Percentiles rank a stretch among this genome's conserved stretches.
These are phyloP conservation scores for Anguilla japonica DNA, from an alignment of 2,113 vertebrate species.

Conservation along the genomic window DNA sequence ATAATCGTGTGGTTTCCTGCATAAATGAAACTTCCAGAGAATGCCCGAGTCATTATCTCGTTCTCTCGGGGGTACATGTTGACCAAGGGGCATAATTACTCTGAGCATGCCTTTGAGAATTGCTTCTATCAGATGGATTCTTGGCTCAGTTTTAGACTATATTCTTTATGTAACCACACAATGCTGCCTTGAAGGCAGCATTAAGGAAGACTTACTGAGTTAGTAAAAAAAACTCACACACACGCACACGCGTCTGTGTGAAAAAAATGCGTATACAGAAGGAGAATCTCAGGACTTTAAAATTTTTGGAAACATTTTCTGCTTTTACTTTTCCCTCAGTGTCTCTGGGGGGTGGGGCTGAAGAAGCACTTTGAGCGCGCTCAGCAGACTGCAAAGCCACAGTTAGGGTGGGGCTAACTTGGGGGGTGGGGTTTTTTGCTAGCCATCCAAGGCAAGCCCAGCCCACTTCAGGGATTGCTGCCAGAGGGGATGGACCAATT, in stretches of 20 bases:
- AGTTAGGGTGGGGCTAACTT: constrained; percentile 11
- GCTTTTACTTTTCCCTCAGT: not conserved
- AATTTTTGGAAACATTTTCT: not conserved
- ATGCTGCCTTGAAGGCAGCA: not conserved
- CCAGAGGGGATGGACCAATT: constrained; percentile 42
- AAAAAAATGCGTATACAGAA: not conserved
- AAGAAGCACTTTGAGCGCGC: not conserved
- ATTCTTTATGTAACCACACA: not conserved
- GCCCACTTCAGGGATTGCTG: constrained; percentile 33
- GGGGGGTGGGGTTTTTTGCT: constrained; percentile 17
- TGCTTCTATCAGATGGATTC: not conserved
- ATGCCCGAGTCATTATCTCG: not conserved
- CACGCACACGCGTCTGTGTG: not conserved
- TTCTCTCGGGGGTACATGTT: constrained; percentile 11
- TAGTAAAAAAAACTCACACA: not conserved
- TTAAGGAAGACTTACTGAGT: not conserved
- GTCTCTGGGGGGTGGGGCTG: not conserved
- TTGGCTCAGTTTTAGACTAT: not conserved
- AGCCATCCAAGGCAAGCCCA: constrained; percentile 32
- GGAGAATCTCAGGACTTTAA: not conserved
- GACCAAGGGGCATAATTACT: constrained; percentile 19
- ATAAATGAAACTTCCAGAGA: constrained; percentile 12
- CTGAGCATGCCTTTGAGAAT: constrained; percentile 6
- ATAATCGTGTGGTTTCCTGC: not conserved
- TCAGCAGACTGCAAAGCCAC: not conserved